phyloP scores from a whole-genome alignment of 2,797 vertebrate genomes.

The Bovichtus diacanthus region DNA sequence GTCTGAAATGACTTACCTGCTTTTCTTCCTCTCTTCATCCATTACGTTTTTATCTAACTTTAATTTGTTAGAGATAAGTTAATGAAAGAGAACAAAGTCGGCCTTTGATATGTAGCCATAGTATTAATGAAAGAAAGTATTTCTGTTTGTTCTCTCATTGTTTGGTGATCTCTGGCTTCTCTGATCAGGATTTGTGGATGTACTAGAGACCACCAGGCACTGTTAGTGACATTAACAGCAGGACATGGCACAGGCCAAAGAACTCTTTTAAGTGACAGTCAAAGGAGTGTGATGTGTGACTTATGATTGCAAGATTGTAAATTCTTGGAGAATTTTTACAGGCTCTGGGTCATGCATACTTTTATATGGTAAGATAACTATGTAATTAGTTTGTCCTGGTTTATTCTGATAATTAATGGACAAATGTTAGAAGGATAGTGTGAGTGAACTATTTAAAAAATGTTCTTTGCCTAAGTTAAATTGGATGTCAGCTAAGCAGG shows the following conservation, averaged over 20 bases:
- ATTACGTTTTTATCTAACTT: neutral
- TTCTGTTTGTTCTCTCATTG: neutral
- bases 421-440: neutral
- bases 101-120: neutral
- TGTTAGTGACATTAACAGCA: conserved; percentile 8
- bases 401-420: neutral
- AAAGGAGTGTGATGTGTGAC: conserved; percentile 21
- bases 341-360: neutral
- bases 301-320: conserved; percentile 23
- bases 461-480: neutral
- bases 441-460: neutral
- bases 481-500: neutral
- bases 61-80: neutral
- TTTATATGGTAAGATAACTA: neutral
- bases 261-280: conserved; percentile 26
- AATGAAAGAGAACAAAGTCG: neutral
- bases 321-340: conserved; percentile 19
- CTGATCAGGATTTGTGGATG: neutral
- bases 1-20: neutral
- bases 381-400: neutral
- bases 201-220: conserved; percentile 4
- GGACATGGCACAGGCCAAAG: neutral
- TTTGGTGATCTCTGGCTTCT: conserved; percentile 11
- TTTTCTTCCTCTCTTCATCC: neutral
- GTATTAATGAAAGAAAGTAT: neutral